These are phyloP conservation scores for Steromphala cineraria DNA, from an alignment of 2,888 invertebrate species.

Conservation along the genomic window DNA sequence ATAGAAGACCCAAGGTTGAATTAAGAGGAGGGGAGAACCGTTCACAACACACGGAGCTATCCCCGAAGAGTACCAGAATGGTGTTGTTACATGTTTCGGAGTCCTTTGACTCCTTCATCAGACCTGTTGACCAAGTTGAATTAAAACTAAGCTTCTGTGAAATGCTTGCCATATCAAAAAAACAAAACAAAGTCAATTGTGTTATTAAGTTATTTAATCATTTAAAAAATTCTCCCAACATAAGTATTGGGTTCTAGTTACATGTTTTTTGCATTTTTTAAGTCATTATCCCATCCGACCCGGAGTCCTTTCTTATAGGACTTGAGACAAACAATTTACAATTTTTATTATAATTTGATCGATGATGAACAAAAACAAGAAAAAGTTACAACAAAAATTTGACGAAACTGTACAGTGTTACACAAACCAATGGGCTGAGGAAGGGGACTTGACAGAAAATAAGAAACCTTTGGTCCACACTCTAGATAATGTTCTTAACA, in stretches of 20 bases:
- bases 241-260: background rate
- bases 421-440: background rate
- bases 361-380: slow-evolving; percentile 5
- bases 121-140: too few species aligned
- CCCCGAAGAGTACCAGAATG: too few species aligned
- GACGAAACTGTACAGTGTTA: background rate
- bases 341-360: slow-evolving; percentile 11
- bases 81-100: too few species aligned
- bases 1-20: too few species aligned
- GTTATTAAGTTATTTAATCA: slow-evolving; percentile 8
- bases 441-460: too few species aligned
- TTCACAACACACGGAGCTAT: too few species aligned
- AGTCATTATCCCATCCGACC: slow-evolving; percentile 9
- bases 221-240: slow-evolving; percentile 12
- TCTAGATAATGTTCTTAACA: too few species aligned
- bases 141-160: too few species aligned
- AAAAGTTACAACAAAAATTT: background rate
- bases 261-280: background rate
- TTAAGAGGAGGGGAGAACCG: too few species aligned
- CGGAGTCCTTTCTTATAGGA: background rate
- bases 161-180: too few species aligned
- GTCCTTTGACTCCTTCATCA: too few species aligned
- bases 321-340: slow-evolving; percentile 15
- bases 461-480: too few species aligned
- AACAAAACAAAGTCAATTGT: background rate